Evolutionary conservation across 2,888 invertebrate genomes (phyloP), one percentile per base, ranked within the genome.

Genomic region (Entomobrya proxima): DNA sequence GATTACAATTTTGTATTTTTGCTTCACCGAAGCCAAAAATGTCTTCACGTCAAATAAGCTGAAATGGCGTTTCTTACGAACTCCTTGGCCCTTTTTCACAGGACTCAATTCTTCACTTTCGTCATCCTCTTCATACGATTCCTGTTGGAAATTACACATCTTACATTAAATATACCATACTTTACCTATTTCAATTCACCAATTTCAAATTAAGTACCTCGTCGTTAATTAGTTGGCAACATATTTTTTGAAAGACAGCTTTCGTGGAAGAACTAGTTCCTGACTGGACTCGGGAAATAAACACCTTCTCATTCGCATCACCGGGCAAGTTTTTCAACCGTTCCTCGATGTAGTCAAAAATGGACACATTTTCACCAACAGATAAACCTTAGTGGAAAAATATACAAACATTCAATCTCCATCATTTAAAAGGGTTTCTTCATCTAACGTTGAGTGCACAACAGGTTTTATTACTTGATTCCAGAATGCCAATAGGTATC

Each of bases 341-440:
- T 0, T 55, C 50, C 37, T 83, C 44, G 15, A 89, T 72, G 9
- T 24, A 55, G 15, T 87, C 86, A 74, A 90, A 87, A 7, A 88
- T 72, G 15, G 61, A 32, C 18, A 47, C 58, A 50, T 88, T 88
- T 78, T 88, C 88, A 30, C 85, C 77, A 9, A 69, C 30, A 37
- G 87, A 87, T 13, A 88, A 55, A 27, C 88, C 87, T 85, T 15
- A 76, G 40, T 35, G 27, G 11, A 15, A 30, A 32, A 27, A 47
- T 47, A 76, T 30, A 4, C 13, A 21, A 2, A 55, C 55, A 76
- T 35, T 30, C 37, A 21, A 44, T 40, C n/a, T n/a, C 5, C 3
- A 55, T 21, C 4, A 9, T 4, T n/a, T 32, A 64, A 13, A 32
- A n/a, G 7, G 11, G 27, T 64, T 32, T 32, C n/a, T 27, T 61